Evolutionary conservation across 2,113 vertebrate species (phyloP).

Genomic region (Mesocricetus auratus): DNA sequence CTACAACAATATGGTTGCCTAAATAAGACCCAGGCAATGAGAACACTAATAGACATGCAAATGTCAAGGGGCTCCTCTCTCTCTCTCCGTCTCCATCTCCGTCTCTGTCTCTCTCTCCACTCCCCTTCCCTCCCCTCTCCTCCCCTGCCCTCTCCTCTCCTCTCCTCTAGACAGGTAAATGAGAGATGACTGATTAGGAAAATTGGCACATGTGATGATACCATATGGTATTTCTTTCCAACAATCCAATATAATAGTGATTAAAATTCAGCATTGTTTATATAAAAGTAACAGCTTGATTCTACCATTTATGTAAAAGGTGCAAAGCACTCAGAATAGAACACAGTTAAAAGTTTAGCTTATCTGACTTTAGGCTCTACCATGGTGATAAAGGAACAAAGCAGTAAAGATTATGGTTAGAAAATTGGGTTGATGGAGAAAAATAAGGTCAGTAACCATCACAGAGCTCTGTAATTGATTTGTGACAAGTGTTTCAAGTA

Average conservation of each 20-base stretch:
- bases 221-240: background rate
- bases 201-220: background rate
- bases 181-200: background rate
- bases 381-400: background rate
- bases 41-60: background rate
- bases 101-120: too few species aligned
- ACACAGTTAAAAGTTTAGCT: background rate
- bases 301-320: background rate
- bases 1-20: background rate
- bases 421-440: background rate
- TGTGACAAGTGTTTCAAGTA: background rate
- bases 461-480: background rate
- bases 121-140: too few species aligned
- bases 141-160: background rate
- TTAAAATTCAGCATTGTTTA: background rate
- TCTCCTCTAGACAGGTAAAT: background rate
- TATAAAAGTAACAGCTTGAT: background rate
- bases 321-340: background rate
- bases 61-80: background rate
- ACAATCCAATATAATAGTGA: background rate
- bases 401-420: background rate
- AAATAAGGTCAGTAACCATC: background rate
- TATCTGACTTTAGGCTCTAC: background rate
- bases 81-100: too few species aligned
- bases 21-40: background rate